These are phyloP conservation scores for Falco punctatus DNA, from an alignment of 2,113 vertebrate genomes.

Conservation along the genomic window DNA sequence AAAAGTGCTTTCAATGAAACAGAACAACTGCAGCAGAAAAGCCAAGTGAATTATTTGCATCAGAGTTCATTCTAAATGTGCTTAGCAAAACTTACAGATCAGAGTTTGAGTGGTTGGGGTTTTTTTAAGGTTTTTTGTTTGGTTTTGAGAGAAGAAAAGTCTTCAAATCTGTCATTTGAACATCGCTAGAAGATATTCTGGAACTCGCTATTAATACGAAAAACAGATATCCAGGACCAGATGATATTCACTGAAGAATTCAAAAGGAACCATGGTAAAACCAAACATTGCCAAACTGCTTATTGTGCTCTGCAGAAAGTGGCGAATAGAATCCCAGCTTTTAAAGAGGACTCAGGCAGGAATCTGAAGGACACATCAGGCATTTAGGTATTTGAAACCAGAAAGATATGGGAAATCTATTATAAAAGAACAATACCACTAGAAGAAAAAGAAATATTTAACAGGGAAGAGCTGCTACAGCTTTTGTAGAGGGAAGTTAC, in stretches of 20 bases:
- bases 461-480: background rate
- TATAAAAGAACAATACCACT: background rate
- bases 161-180: background rate
- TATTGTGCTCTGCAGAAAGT: background rate
- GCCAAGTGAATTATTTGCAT: background rate
- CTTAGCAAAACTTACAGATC: background rate
- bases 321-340: background rate
- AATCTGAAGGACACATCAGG: background rate
- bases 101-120: background rate
- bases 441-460: background rate
- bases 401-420: background rate
- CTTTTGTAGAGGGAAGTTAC: background rate
- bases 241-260: background rate
- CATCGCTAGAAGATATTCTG: background rate
- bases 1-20: background rate
- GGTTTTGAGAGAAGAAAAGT: background rate
- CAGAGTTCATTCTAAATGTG: background rate
- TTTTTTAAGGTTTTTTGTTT: background rate
- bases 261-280: background rate
- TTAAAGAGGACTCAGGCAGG: background rate
- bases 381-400: background rate
- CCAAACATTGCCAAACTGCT: background rate
- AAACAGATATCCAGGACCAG: background rate
- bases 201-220: background rate
- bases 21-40: background rate